phyloP scores from a whole-genome alignment of 1,140 invertebrate genomes.

The Atta texana region DNA sequence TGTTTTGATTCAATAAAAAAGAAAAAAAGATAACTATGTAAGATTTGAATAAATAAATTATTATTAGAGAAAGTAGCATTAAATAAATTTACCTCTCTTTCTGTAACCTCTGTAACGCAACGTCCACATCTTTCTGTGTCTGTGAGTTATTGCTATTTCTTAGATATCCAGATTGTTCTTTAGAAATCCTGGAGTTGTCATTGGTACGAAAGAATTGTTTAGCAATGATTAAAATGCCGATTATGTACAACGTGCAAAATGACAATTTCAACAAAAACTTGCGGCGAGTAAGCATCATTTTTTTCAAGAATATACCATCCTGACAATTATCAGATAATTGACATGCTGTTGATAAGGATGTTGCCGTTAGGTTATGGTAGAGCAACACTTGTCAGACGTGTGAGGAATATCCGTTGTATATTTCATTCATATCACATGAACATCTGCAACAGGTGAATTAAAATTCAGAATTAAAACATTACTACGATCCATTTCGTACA shows the following conservation, averaged over 20 bases:
- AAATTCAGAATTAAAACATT: not conserved
- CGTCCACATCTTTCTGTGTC: slow-evolving; percentile 20
- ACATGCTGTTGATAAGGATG: not conserved
- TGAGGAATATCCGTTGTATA: not conserved
- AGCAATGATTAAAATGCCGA: slow-evolving; percentile 23
- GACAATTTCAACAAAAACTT: slow-evolving; percentile 25
- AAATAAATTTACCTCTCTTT: slow-evolving; percentile 22
- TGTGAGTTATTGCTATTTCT: not conserved
- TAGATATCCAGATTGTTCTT: not conserved
- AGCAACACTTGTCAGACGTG: not conserved
- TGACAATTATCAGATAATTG: not conserved
- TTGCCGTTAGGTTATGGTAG: slow-evolving; percentile 9
- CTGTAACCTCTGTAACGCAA: slow-evolving; percentile 1
- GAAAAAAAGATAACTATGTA: not conserved
- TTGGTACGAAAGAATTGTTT: slow-evolving; percentile 14
- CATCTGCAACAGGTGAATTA: slow-evolving; percentile 46
- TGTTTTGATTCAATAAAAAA: not conserved
- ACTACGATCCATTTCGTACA: not conserved
- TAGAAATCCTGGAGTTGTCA: not conserved
- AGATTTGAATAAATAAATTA: not conserved
- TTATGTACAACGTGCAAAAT: slow-evolving; percentile 31
- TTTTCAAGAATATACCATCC: not conserved
- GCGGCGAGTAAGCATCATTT: slow-evolving; percentile 2
- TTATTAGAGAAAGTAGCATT: slow-evolving; percentile 68
- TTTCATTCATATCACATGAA: not conserved